phyloP scores from a whole-genome alignment of 2,888 invertebrate genomes.

The Ceratothoa steindachneri region DNA sequence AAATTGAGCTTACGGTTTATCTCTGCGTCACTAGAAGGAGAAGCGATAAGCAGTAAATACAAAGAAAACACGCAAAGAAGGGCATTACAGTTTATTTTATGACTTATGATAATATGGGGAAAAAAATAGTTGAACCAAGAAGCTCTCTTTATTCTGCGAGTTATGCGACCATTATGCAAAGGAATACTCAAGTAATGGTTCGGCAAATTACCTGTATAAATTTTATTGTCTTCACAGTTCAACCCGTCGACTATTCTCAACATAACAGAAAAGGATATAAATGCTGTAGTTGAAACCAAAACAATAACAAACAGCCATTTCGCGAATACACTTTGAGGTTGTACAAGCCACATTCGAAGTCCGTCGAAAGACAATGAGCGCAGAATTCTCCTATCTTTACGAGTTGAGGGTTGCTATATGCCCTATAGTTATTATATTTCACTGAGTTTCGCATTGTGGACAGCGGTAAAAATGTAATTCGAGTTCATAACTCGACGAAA shows the following conservation, averaged over 20 bases:
- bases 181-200: constrained; percentile 28
- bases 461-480: neutral
- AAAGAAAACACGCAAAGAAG: neutral
- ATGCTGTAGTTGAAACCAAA: neutral
- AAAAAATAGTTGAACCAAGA: neutral
- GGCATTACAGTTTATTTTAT: neutral
- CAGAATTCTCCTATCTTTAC: neutral
- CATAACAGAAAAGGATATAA: neutral
- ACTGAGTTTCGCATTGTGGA: neutral
- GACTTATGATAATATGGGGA: neutral
- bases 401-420: neutral
- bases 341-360: neutral
- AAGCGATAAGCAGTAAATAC: too few relatives aligned
- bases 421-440: neutral
- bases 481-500: neutral
- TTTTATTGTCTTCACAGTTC: constrained; percentile 10
- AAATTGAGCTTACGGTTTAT: too few relatives aligned
- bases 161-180: constrained; percentile 23
- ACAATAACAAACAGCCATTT: neutral
- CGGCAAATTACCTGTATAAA: constrained; percentile 25
- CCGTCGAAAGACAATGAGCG: neutral
- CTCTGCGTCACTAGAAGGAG: too few relatives aligned
- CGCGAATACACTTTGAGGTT: neutral
- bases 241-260: neutral
- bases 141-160: constrained; percentile 9